Conservation (phyloP, 2,797 vertebrate species). For the Meda fulgida region DNA sequence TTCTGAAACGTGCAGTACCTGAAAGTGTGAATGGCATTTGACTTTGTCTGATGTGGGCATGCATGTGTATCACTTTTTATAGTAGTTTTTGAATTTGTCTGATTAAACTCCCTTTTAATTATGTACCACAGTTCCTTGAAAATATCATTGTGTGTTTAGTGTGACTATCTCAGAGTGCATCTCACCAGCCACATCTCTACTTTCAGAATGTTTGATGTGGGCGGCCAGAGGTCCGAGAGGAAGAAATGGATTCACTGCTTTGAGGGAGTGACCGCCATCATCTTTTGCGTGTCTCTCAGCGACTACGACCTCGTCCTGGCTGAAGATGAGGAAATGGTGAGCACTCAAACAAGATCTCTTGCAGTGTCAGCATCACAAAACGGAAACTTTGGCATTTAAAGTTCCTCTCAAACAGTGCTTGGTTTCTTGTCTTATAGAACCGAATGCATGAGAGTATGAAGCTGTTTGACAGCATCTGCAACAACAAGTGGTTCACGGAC, state of each 20-base stretch:
- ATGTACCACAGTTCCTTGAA: not conserved
- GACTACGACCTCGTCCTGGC: constrained; percentile 98
- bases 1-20: not conserved
- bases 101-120: not conserved
- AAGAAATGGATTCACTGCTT: constrained; percentile 99
- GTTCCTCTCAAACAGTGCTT: constrained; percentile 1
- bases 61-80: constrained; percentile 6
- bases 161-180: not conserved
- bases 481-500: constrained; percentile 99
- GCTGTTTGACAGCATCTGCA: constrained; percentile 98
- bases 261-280: constrained; percentile 98
- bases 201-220: constrained; percentile 97
- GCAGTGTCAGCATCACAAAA: not conserved
- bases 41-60: not conserved
- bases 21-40: not conserved
- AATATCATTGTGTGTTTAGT: not conserved
- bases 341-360: not conserved
- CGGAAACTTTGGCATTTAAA: not conserved
- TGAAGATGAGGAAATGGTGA: constrained; percentile 98
- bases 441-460: constrained; percentile 99
- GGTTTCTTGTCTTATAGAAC: constrained; percentile 78
- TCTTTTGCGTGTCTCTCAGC: constrained; percentile 97
- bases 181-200: constrained; percentile 4
- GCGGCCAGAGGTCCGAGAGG: constrained; percentile 96
- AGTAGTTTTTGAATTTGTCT: not conserved